These are phyloP conservation scores for Tragelaphus buxtoni DNA, from an alignment of 2,113 vertebrate genomes.

Conservation along the genomic window DNA sequence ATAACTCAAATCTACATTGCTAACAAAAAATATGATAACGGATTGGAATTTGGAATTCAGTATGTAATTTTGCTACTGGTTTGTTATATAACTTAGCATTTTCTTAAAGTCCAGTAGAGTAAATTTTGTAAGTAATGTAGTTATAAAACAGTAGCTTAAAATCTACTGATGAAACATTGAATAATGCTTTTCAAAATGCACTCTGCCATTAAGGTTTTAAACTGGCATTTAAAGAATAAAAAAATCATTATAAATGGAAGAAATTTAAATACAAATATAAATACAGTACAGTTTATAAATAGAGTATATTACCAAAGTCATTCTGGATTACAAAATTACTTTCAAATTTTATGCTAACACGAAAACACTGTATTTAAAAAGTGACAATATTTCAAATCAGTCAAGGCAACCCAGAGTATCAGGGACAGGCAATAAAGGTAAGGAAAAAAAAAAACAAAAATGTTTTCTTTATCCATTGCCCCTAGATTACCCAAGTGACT, in stretches of 20 bases:
- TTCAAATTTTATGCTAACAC: slow-evolving; percentile 25
- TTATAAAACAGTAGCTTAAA: slow-evolving; percentile 11
- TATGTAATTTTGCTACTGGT: neutral
- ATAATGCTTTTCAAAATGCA: neutral
- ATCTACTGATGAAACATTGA: slow-evolving; percentile 16
- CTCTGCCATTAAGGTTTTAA: neutral
- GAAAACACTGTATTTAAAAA: neutral
- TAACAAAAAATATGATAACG: slow-evolving; percentile 23
- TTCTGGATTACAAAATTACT: neutral
- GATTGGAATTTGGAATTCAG: slow-evolving; percentile 6
- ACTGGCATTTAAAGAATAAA: slow-evolving; percentile 33
- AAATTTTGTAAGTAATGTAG: neutral
- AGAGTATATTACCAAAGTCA: neutral
- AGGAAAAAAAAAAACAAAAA: neutral
- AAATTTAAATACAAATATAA: neutral
- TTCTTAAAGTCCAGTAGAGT: too few species aligned
- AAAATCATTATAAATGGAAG: neutral
- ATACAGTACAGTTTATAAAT: neutral
- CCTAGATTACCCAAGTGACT: neutral
- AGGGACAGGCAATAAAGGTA: neutral
- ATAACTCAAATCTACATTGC: neutral
- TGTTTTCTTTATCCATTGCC: neutral
- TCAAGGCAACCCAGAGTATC: neutral
- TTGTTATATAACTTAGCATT: neutral
- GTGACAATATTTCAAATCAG: slow-evolving; percentile 17